Conservation (phyloP, 2,797 vertebrate genomes). For the Eulemur mongoz region DNA sequence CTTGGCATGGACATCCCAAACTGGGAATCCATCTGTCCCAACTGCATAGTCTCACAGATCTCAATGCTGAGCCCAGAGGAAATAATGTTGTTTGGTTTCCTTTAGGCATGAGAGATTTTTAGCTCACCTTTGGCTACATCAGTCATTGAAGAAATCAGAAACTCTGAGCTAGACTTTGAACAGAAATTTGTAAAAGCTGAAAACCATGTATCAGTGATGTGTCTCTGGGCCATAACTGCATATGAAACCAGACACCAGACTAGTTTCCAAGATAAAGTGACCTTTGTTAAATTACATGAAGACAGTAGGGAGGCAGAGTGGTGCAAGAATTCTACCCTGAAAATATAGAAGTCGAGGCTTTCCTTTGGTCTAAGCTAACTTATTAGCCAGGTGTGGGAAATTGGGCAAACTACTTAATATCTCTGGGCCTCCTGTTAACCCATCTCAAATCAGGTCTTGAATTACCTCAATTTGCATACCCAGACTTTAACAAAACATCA, state of each 20-base stretch:
- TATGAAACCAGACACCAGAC: conserved; percentile 42
- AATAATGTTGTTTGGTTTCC: background rate
- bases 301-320: background rate
- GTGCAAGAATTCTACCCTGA: too few species aligned
- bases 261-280: conserved; percentile 67
- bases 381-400: background rate
- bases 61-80: background rate
- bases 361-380: background rate
- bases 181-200: conserved; percentile 58
- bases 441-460: background rate
- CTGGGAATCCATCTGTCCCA: background rate
- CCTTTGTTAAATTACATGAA: conserved; percentile 52
- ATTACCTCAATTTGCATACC: background rate
- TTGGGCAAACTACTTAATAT: background rate
- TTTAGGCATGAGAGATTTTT: background rate
- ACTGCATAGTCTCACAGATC: background rate
- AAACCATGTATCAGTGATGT: background rate
- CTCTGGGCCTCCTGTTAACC: background rate
- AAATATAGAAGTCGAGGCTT: background rate
- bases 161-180: background rate
- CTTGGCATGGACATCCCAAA: background rate
- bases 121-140: background rate
- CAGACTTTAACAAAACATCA: background rate
- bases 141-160: background rate
- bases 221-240: conserved; percentile 43